Conservation (phyloP, 2,113 vertebrate genomes). For the Boulengeromyrus knoepffleri region DNA sequence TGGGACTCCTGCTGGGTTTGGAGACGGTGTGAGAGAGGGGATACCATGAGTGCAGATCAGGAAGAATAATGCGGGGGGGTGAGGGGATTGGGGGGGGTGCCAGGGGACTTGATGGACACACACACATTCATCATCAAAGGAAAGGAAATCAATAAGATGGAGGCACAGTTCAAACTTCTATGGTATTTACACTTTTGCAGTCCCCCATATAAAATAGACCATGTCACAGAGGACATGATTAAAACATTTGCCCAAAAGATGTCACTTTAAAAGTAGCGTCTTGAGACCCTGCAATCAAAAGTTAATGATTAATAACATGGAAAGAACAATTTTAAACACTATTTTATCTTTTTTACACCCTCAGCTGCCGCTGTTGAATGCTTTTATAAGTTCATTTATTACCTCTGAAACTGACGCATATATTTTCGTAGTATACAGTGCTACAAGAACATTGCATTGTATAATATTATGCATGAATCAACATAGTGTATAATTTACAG, state of each 20-base stretch:
- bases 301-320: background rate
- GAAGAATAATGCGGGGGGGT: background rate
- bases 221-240: background rate
- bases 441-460: background rate
- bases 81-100: background rate
- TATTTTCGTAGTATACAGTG: background rate
- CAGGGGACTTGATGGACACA: background rate
- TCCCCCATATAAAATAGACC: background rate
- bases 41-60: background rate
- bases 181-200: background rate
- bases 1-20: background rate
- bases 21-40: background rate
- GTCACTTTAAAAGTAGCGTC: background rate
- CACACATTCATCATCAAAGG: background rate
- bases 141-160: constrained; percentile 11
- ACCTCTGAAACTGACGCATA: background rate
- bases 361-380: background rate
- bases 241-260: background rate
- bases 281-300: background rate
- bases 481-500: background rate
- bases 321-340: background rate
- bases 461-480: background rate
- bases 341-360: background rate
- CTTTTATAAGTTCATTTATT: background rate
- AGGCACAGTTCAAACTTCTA: background rate